Evolutionary conservation across 1,140 invertebrate species (phyloP).

Genomic region (Drosophila simulans): DNA sequence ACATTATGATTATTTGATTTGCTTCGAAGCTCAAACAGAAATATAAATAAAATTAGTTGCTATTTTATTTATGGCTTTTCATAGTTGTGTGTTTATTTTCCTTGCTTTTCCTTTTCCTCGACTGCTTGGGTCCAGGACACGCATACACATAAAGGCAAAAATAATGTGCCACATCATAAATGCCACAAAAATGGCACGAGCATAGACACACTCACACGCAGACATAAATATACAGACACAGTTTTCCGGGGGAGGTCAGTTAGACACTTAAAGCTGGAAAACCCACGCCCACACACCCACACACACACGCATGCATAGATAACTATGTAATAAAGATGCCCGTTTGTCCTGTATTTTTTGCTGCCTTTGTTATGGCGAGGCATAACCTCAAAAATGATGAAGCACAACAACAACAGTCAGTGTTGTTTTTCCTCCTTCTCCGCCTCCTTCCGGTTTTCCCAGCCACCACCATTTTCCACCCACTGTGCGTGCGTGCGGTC

Average conservation of each 20-base stretch:
- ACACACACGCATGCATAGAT: constrained; percentile 41
- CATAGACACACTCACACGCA: constrained; percentile 14
- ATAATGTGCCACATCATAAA: constrained; percentile 81
- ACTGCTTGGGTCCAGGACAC: constrained; percentile 27
- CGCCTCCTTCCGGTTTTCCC: background rate
- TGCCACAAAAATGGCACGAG: constrained; percentile 77
- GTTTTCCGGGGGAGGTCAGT: constrained; percentile 16
- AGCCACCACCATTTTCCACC: background rate
- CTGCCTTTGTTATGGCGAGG: constrained; percentile 31
- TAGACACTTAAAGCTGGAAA: constrained; percentile 43
- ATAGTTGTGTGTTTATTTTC: constrained; percentile 25
- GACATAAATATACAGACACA: too few relatives aligned
- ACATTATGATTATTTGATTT: constrained; percentile 70
- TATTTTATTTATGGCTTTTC: constrained; percentile 71
- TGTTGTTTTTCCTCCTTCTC: constrained; percentile 27
- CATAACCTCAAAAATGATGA: constrained; percentile 80
- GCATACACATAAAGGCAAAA: constrained; percentile 73
- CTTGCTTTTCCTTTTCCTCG: background rate
- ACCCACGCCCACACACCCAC: constrained; percentile 21
- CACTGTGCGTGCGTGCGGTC: constrained; percentile 70
- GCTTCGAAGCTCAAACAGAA: constrained; percentile 33
- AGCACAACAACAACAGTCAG: constrained; percentile 58
- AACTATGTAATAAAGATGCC: constrained; percentile 69
- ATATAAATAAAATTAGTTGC: constrained; percentile 81
- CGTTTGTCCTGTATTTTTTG: constrained; percentile 46